Evolutionary conservation across 2,888 invertebrate species (phyloP).

Genomic region (Volucella inflata): DNA sequence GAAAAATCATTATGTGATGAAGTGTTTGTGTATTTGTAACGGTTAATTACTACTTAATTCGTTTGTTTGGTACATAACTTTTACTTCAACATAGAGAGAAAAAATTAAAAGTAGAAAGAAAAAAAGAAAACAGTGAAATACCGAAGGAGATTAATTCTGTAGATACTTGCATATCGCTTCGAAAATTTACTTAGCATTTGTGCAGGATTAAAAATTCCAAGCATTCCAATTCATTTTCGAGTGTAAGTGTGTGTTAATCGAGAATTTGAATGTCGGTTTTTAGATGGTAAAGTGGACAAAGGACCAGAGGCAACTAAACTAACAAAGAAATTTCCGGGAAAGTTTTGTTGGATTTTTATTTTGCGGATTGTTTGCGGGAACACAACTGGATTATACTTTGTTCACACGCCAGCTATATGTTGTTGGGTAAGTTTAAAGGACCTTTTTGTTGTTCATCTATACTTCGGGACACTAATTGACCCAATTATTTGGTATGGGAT

Average conservation of each 20-base stretch:
- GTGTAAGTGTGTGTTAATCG: slow-evolving; percentile 2
- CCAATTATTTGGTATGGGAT: too few species aligned
- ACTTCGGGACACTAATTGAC: too few species aligned
- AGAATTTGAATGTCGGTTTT: not conserved
- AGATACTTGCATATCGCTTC: slow-evolving; percentile 41
- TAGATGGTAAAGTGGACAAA: slow-evolving; percentile 35
- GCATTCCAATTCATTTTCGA: not conserved
- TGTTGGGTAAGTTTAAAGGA: slow-evolving; percentile 51
- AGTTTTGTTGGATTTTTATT: slow-evolving; percentile 8
- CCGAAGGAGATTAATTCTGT: slow-evolving; percentile 27
- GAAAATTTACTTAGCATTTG: slow-evolving; percentile 19
- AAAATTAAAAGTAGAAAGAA: not conserved
- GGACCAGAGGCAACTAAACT: slow-evolving; percentile 44
- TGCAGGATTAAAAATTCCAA: not conserved
- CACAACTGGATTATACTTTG: slow-evolving; percentile 49
- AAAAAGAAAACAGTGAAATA: slow-evolving; percentile 26
- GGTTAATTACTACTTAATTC: slow-evolving; percentile 52
- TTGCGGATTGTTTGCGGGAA: slow-evolving; percentile 19
- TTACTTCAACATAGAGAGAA: not conserved
- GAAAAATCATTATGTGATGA: slow-evolving; percentile 14
- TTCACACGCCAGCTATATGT: slow-evolving; percentile 18
- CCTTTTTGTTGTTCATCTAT: too few species aligned
- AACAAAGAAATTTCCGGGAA: slow-evolving; percentile 31
- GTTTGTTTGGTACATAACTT: slow-evolving; percentile 14
- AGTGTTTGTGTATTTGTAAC: slow-evolving; percentile 28